Conservation (phyloP, 2,113 vertebrate species). For the Marmota monax region DNA sequence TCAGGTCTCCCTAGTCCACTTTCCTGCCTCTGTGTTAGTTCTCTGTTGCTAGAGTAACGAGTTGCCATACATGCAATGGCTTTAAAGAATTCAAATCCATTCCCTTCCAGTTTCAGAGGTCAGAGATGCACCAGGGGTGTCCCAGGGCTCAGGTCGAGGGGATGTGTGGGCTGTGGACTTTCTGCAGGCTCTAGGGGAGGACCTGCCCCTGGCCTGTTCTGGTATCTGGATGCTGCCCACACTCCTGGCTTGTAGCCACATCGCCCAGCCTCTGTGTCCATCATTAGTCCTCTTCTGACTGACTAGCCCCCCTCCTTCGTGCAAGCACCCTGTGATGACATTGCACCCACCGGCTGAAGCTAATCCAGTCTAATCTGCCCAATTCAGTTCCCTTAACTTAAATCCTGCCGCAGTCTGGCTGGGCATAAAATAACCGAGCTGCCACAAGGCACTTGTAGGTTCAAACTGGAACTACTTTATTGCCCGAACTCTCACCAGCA, state of each 20-base stretch:
- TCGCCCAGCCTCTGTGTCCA: neutral
- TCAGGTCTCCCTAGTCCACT: too few relatives aligned
- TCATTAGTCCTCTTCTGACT: neutral
- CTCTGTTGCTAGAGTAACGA: neutral
- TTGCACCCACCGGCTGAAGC: neutral
- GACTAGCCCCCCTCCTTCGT: neutral
- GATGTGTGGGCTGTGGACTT: too few relatives aligned
- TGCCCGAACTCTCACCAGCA: too few relatives aligned
- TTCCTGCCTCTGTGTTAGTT: neutral
- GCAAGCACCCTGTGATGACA: neutral
- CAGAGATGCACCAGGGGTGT: neutral
- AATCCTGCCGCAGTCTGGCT: neutral
- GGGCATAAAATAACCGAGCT: too few relatives aligned
- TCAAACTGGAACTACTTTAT: too few relatives aligned
- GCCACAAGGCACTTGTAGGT: too few relatives aligned
- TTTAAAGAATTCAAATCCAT: neutral
- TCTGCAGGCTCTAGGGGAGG: neutral
- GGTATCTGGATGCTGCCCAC: neutral
- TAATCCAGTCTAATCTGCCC: too few relatives aligned
- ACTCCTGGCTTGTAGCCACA: neutral
- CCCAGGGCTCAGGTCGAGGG: neutral
- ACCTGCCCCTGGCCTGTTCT: neutral
- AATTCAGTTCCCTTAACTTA: too few relatives aligned
- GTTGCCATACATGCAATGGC: too few relatives aligned
- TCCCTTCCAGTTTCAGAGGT: neutral